Evolutionary conservation across 2,888 invertebrate genomes (phyloP).

Genomic region (Smittia sp.): DNA sequence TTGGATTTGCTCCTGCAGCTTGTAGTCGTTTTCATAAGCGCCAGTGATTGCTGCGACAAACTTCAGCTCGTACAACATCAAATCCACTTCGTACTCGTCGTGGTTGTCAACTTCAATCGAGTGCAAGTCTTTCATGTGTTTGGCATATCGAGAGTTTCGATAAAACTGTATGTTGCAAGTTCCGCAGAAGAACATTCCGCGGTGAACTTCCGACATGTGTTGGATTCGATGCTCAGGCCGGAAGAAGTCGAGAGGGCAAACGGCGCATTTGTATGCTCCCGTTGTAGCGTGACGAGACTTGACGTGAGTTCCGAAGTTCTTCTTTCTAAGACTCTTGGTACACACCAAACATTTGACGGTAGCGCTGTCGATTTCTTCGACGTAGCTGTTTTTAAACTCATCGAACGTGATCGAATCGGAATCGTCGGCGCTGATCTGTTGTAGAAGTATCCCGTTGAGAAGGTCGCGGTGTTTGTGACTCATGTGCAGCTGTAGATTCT

Average conservation of each 20-base stretch:
- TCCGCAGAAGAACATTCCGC: conserved; percentile 16
- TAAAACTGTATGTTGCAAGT: conserved; percentile 26
- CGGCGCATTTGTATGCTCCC: conserved; percentile 19
- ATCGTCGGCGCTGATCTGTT: not conserved
- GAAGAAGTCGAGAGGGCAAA: conserved; percentile 7
- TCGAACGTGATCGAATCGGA: conserved; percentile 3
- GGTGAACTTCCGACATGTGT: conserved; percentile 16
- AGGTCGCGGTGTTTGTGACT: conserved; percentile 5
- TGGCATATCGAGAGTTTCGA: conserved; percentile 19
- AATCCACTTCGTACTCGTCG: conserved; percentile 24
- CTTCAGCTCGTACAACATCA: not conserved
- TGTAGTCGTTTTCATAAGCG: not conserved
- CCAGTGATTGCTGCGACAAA: not conserved
- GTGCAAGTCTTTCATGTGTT: conserved; percentile 19
- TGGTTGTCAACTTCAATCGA: conserved; percentile 13
- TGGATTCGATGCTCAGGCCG: conserved; percentile 31
- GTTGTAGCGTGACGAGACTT: not conserved
- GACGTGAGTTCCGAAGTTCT: conserved; percentile 1
- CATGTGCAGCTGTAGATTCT: conserved; percentile 15
- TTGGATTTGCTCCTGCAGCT: not conserved
- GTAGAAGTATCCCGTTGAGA: not conserved
- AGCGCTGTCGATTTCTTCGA: not conserved
- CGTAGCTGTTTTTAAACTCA: not conserved
- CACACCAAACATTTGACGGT: conserved; percentile 27
- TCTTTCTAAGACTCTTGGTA: not conserved